These are phyloP conservation scores for Poecilobothrus nobilitatus DNA, from an alignment of 2,888 invertebrate genomes.

Conservation along the genomic window DNA sequence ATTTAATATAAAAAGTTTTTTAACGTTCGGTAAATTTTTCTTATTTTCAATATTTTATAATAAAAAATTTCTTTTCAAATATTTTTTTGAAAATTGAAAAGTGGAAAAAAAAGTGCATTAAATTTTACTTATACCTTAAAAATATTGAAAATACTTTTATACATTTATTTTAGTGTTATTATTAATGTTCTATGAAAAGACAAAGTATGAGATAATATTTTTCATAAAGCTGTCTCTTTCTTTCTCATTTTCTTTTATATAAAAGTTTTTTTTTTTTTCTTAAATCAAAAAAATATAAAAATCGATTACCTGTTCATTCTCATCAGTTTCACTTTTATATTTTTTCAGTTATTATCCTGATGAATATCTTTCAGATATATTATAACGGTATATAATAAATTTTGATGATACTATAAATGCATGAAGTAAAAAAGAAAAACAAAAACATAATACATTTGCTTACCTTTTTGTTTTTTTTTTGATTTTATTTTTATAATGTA, in stretches of 20 bases:
- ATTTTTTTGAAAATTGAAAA: too few relatives aligned
- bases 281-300: not conserved
- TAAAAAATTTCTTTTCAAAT: too few relatives aligned
- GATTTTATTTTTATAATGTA: too few relatives aligned
- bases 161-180: not conserved
- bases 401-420: not conserved
- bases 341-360: not conserved
- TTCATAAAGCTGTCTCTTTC: not conserved
- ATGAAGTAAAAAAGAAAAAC: not conserved
- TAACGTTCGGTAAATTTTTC: too few relatives aligned
- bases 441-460: not conserved
- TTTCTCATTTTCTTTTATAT: not conserved
- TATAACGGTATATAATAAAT: not conserved
- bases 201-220: not conserved
- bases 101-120: too few relatives aligned
- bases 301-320: conserved; percentile 6
- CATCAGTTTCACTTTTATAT: not conserved
- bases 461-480: not conserved
- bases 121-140: too few relatives aligned
- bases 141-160: too few relatives aligned
- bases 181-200: not conserved
- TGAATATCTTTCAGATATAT: not conserved
- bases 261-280: not conserved
- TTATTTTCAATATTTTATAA: too few relatives aligned
- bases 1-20: too few relatives aligned